These are phyloP conservation scores for Nipponacmea schrenckii DNA, from an alignment of 2,888 invertebrate genomes.

Conservation along the genomic window DNA sequence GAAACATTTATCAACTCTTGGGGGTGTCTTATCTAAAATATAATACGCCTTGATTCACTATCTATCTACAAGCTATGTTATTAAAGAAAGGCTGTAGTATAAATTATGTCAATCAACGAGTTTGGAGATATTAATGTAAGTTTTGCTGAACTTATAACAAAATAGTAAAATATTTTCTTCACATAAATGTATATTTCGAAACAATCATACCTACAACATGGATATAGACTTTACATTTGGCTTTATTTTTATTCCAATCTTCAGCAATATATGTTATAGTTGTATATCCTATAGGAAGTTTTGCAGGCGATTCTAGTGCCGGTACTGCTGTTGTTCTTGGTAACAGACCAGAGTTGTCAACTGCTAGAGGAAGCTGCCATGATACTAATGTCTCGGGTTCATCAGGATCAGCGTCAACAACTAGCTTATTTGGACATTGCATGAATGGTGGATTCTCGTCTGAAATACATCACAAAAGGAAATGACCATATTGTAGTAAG, in stretches of 20 bases:
- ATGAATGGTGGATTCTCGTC: conserved; percentile 74
- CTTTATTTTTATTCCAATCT: conserved; percentile 74
- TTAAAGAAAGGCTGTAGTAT: no score
- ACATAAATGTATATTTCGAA: no score
- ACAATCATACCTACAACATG: conserved; percentile 67
- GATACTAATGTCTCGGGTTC: conserved; percentile 71
- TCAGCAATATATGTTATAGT: conserved; percentile 75
- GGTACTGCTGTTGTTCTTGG: conserved; percentile 74
- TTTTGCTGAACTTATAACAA: no score
- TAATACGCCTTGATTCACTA: background rate
- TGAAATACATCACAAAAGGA: conserved; percentile 45
- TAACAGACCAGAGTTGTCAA: conserved; percentile 74
- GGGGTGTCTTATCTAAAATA: conserved; percentile 73
- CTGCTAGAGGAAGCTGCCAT: conserved; percentile 71
- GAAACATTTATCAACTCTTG: conserved; percentile 72
- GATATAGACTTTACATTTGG: conserved; percentile 74
- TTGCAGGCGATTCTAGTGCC: conserved; percentile 71
- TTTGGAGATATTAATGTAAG: no score
- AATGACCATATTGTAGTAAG: background rate
- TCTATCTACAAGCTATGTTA: no score
- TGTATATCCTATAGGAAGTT: conserved; percentile 74
- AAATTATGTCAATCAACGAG: no score
- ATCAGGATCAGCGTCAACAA: conserved; percentile 69
- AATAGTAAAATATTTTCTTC: no score
- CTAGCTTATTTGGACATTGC: conserved; percentile 73